Base-by-base conservation (phyloP, 2,888 invertebrate genomes). In the Lathronympha strigana region DNA sequence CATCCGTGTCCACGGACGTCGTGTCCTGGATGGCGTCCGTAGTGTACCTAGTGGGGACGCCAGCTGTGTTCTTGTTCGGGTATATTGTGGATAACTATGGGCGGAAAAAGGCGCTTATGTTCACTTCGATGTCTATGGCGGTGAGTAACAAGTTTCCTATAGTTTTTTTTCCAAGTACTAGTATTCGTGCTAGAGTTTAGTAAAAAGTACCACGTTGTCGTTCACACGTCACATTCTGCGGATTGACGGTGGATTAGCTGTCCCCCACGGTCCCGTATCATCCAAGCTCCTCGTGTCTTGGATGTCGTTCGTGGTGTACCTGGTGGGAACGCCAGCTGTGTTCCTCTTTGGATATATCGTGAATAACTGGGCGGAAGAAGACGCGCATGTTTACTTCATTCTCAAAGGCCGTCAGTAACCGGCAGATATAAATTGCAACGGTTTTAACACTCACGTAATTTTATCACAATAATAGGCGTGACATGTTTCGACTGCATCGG, bases 21-120 rank as follows among this genome's bases (percentile, higher is more conserved):
- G 83, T 93, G 62, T 93, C 93, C 23, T 93, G 93, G 93, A 88
- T 94, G 83, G 93, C 93, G 0, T 93, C 93, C 0, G 86, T 93
- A 0, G 87, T 93, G 11, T 93, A 93, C 75, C 76, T 94, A 0
- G 93, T 93, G 6, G 93, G 93, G 0, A 88, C 93, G 0, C 84
- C 92, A 0, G 90, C 93, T 0, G 93, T 93, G 4, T 92, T 93
- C 71, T 76, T 93, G 2, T 93, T 92, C 71, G 93, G 93, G 0
- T 87, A 87, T 31, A 76, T 93, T 0, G 92, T 93, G 0, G 93
- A 93, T 69, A 88, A 86, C 64, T 88, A 84, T 64, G 94, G 94
- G 1, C 81, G 94, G 67, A 94, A 93, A 73, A 86, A 77, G 31
- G 92, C 93, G 1, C 61, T 92, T 64, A 81, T 91, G 85, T 57